Evolutionary conservation across 2,888 invertebrate genomes (phyloP), one percentile per base, ranked within the genome.

Genomic region (Oxystoma pomonae): DNA sequence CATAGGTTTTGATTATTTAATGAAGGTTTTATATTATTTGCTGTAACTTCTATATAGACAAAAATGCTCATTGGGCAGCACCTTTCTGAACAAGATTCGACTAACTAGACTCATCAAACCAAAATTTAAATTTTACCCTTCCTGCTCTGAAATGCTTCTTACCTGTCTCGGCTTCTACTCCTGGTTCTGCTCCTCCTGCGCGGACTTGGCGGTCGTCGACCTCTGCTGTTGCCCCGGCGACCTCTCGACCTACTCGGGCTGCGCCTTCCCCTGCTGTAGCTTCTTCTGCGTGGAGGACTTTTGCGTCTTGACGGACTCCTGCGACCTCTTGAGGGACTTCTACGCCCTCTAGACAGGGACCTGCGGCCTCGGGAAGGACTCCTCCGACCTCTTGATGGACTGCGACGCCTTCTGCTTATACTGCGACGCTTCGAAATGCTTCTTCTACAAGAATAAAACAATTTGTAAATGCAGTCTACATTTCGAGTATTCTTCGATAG

Each of bases 181-280:
- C 69, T 67, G 53, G 66, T 66, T 7, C 64, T 55, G 35, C 65
- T 66, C 7, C 74, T 61, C 55, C 75, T 70, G 19, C 67, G 61
- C 20, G 71, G 70, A 58, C 75, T 67, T 61, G 83, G 83, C 52
- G 83, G 70, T 62, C 78, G 72, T 57, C 72, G 67, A 61, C 77
- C 66, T 55, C 73, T 79, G 75, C 55, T 74, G 12, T 81, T 79
- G 57, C 75, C 75, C 67, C 84, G 83, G 1, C 80, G 81, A 79
- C 76, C 70, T 51, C 78, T 70, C 52, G 76, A 71, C 35, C 74
- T 71, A 56, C 76, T 77, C 67, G 75, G 71, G 66, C 79, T 75
- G 60, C 79, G 71, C 61, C 75, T 67, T 60, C 77, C 70, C 21
- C 76, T 72, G 35, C 35, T 35, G 5, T 76, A 74, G 64, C 78